Base-by-base conservation (phyloP, 1,140 invertebrate genomes). In the Drosophila kanapiae region DNA sequence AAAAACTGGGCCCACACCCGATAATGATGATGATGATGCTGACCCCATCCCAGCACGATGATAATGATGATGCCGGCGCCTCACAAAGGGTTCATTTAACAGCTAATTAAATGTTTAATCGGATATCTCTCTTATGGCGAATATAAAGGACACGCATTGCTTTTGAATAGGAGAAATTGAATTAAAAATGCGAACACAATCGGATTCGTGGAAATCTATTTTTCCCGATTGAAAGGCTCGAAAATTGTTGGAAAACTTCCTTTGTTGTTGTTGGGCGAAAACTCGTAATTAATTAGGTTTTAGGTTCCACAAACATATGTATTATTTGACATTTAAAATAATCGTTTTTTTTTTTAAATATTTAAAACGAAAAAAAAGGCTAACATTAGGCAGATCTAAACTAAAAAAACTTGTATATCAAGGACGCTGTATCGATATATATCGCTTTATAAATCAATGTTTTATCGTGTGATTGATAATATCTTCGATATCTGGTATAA, bases 41-140 rank as follows among this genome's bases (percentile, higher is more conserved):
- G 60, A 56, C 8, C 27, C 27, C 8, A 10, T 49, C 27, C 47
- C 27, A 13, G 14, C 4, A n/a, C 18, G 54, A 18, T 37, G 43
- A 14, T 53, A 42, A n/a, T 29, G 54, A 18, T 37, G 43, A 14
- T 53, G 49, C 18, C 31, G 18, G 9, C 16, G 42, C 38, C 42
- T 38, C 31, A 57, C 74, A 78, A 78, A 68, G 65, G 69, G 80
- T 84, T 84, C 77, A 80, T 84, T 88, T 80, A 68, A 78, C 74
- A 90, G 76, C 74, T 88, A 87, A 87, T 87, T 87, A 87, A 83
- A 83, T 78, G 69, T 75, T 75, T 64, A 68, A 88, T 80, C 79
- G 70, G 27, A 78, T 65, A 75, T 58, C 49, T 76, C 71, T 45
- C 60, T 29, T 49, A 74, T 60, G 68, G 43, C 70, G 61, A 70